phyloP scores from a whole-genome alignment of 2,113 vertebrate genomes.

The Nerophis lumbriciformis region DNA sequence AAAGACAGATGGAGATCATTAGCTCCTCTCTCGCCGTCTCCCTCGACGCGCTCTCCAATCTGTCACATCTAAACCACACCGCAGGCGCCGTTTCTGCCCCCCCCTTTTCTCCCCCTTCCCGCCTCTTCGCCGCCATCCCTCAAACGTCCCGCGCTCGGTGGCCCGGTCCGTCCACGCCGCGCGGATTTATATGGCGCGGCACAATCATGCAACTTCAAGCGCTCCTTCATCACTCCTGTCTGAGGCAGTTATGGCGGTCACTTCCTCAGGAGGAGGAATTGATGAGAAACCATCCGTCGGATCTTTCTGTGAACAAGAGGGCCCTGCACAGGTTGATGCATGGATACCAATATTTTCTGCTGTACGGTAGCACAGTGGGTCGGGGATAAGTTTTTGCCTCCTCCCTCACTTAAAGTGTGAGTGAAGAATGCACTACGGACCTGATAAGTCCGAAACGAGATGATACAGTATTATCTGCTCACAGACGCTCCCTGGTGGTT shows the following conservation, averaged over 20 bases:
- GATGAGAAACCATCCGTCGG: slow-evolving; percentile 51
- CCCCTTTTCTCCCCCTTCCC: slow-evolving; percentile 25
- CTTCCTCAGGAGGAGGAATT: slow-evolving; percentile 57
- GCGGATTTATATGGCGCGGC: slow-evolving; percentile 57
- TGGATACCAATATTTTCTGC: neutral
- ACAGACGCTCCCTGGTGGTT: neutral
- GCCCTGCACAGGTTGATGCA: slow-evolving; percentile 23
- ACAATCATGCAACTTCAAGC: slow-evolving; percentile 62
- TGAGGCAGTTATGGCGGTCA: slow-evolving; percentile 64
- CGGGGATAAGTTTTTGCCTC: no score
- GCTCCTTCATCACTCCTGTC: slow-evolving; percentile 66
- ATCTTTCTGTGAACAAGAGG: slow-evolving; percentile 37
- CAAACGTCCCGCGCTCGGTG: slow-evolving; percentile 25
- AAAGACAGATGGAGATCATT: slow-evolving; percentile 67
- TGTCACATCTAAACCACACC: slow-evolving; percentile 42
- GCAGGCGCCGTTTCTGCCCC: slow-evolving; percentile 32
- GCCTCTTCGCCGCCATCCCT: neutral
- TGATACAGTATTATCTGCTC: neutral
- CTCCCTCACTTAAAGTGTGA: no score
- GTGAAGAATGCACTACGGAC: no score
- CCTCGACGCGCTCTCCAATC: slow-evolving; percentile 14
- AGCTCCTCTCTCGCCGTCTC: slow-evolving; percentile 28
- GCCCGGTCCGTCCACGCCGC: slow-evolving; percentile 36
- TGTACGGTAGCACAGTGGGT: no score
- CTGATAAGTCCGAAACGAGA: no score